Conservation (phyloP, 2,888 invertebrate genomes). For the Dryadula phaetusa region DNA sequence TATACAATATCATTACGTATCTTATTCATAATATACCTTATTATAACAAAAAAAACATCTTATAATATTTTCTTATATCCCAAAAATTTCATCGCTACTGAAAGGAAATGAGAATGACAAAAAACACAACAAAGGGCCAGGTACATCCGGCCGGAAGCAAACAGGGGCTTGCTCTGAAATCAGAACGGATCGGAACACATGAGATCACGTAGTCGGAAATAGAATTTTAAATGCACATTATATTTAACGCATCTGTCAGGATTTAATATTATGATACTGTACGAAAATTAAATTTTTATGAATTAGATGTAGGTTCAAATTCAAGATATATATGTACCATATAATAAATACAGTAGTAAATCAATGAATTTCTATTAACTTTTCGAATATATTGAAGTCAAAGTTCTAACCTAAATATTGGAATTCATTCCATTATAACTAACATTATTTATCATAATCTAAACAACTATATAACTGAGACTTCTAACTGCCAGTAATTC, state of each 20-base stretch:
- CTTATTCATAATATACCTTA: too few relatives aligned
- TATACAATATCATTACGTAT: too few relatives aligned
- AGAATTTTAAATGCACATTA: slow-evolving; percentile 79
- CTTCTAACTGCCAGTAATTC: too few relatives aligned
- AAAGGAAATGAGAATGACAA: neutral
- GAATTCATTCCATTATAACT: too few relatives aligned
- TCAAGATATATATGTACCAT: too few relatives aligned
- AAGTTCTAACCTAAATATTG: too few relatives aligned
- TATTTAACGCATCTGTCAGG: slow-evolving; percentile 52
- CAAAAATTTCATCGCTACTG: neutral
- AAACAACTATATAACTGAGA: too few relatives aligned
- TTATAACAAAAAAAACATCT: too few relatives aligned
- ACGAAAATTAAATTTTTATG: neutral
- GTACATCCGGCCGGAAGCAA: slow-evolving; percentile 44
- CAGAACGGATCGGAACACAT: slow-evolving; percentile 68
- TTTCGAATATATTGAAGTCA: too few relatives aligned
- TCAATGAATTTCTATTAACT: too few relatives aligned
- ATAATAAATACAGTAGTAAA: too few relatives aligned
- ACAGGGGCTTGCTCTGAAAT: slow-evolving; percentile 48
- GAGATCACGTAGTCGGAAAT: slow-evolving; percentile 75
- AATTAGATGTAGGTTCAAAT: neutral
- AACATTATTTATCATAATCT: too few relatives aligned
- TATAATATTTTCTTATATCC: neutral
- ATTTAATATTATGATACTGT: neutral
- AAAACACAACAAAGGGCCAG: slow-evolving; percentile 31